Percentiles rank a stretch among this genome's conserved stretches.
Conservation (phyloP, 2,797 vertebrate genomes). For the Cottoperca gobio region DNA sequence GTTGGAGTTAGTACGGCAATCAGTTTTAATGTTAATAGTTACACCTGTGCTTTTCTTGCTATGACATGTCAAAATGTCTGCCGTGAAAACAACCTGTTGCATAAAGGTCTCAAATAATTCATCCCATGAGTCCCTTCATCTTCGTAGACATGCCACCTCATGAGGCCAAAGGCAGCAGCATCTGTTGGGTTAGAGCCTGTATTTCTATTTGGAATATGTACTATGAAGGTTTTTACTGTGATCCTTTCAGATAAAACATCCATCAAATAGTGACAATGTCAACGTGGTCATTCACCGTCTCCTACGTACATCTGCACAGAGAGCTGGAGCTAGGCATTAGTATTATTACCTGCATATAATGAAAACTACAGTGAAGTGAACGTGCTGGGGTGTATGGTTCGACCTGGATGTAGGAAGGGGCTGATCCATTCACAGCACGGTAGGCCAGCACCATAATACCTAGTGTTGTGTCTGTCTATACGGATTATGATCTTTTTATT, state of each 20-base stretch:
- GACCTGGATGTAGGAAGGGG: too few relatives aligned
- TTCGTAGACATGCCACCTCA: neutral
- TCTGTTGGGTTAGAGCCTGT: neutral
- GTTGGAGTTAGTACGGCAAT: conserved; percentile 2
- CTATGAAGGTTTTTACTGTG: neutral
- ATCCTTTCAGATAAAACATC: conserved; percentile 10
- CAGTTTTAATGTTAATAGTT: conserved; percentile 14
- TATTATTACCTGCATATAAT: neutral
- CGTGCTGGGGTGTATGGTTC: too few relatives aligned
- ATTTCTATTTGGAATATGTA: neutral
- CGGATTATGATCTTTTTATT: neutral
- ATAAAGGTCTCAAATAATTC: conserved; percentile 17
- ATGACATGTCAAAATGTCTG: conserved; percentile 4
- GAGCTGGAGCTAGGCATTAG: neutral
- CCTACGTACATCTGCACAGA: neutral
- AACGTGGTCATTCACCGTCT: neutral
- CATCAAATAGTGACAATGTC: neutral
- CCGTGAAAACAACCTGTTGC: conserved; percentile 21
- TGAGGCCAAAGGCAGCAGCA: neutral
- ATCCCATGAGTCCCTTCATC: neutral
- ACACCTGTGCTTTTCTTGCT: conserved; percentile 13
- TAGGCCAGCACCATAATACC: neutral
- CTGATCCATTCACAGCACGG: too few relatives aligned
- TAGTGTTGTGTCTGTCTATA: neutral
- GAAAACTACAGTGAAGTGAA: too few relatives aligned